Evolutionary conservation across 2,888 invertebrate genomes (phyloP).

Genomic region (Cyrtodaria siliqua): DNA sequence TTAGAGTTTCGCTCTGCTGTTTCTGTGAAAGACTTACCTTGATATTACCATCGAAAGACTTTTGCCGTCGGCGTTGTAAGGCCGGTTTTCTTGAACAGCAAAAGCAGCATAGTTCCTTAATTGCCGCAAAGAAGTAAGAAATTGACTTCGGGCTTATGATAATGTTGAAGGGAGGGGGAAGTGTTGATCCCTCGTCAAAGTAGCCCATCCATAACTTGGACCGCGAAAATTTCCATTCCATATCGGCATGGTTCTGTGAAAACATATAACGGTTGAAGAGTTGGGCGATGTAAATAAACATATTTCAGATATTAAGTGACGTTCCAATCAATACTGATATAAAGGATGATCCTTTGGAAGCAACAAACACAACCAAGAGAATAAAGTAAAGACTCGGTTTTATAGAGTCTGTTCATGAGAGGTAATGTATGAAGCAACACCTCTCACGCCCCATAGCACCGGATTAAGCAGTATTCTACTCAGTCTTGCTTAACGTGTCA

Average conservation of each 20-base stretch:
- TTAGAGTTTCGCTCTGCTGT: conserved; percentile 7
- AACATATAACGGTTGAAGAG: too few relatives aligned
- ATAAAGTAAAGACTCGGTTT: too few relatives aligned
- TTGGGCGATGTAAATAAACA: too few relatives aligned
- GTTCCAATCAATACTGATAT: too few relatives aligned
- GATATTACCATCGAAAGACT: conserved; percentile 72
- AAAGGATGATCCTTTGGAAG: too few relatives aligned
- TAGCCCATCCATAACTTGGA: conserved; percentile 88
- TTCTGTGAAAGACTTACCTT: conserved; percentile 67
- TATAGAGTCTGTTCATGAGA: too few relatives aligned
- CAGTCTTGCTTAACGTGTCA: too few relatives aligned
- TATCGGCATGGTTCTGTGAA: conserved; percentile 87
- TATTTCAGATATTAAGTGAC: too few relatives aligned
- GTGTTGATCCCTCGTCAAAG: conserved; percentile 88
- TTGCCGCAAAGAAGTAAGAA: conserved; percentile 70
- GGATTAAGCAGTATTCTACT: too few relatives aligned
- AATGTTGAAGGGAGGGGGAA: conserved; percentile 88
- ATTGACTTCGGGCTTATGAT: conserved; percentile 88
- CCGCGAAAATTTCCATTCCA: conserved; percentile 88
- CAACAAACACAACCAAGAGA: too few relatives aligned
- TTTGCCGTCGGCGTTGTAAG: conserved; percentile 45
- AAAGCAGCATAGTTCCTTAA: conserved; percentile 64
- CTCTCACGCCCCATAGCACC: too few relatives aligned
- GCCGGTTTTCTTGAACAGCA: conserved; percentile 44
- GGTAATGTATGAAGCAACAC: too few relatives aligned